Evolutionary conservation across 2,113 vertebrate genomes (phyloP).

Genomic region (Psettodes erumei): DNA sequence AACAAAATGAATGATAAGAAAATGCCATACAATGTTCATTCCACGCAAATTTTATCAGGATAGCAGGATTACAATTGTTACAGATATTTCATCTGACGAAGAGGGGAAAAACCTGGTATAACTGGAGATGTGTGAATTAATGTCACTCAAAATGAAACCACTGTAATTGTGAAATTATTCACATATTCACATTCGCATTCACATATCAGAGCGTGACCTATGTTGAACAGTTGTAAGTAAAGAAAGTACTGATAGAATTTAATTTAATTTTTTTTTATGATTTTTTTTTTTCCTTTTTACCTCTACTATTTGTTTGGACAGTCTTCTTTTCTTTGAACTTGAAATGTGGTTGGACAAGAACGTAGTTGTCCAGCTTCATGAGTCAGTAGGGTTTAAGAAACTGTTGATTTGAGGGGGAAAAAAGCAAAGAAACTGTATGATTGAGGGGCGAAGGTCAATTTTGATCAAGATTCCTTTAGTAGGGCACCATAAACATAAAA

Average conservation of each 20-base stretch:
- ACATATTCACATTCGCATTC: no score
- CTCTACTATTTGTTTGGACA: background rate
- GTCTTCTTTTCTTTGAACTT: background rate
- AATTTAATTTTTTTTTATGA: no score
- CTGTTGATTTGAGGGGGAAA: background rate
- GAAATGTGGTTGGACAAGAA: background rate
- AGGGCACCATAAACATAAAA: background rate
- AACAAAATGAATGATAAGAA: conserved; percentile 19
- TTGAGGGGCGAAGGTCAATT: conserved; percentile 17
- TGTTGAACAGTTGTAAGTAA: background rate
- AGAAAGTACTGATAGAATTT: no score
- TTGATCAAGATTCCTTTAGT: background rate
- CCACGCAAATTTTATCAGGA: conserved; percentile 17
- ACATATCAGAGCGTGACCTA: background rate
- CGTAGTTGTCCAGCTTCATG: background rate
- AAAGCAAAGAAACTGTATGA: background rate
- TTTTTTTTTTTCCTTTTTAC: background rate
- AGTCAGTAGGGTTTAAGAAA: background rate
- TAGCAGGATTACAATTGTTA: background rate
- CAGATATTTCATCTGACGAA: conserved; percentile 15
- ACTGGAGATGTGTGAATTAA: background rate
- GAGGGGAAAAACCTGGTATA: background rate
- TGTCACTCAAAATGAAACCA: background rate
- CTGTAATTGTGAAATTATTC: no score
- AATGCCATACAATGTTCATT: background rate